Base-by-base conservation (phyloP, 2,888 invertebrate genomes). In the Ceraclea dissimilis region DNA sequence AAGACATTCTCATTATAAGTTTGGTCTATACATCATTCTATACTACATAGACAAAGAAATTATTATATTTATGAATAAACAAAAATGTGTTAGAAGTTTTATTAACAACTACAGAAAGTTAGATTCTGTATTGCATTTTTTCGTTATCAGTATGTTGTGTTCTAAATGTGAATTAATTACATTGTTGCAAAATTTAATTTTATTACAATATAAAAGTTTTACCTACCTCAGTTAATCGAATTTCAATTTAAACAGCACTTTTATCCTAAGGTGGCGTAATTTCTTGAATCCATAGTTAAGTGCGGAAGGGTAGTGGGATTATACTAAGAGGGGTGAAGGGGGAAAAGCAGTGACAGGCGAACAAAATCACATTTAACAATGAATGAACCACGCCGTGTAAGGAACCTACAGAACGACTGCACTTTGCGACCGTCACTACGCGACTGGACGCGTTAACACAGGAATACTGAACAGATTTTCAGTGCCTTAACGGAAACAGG, bases 311-410 rank as follows among this genome's bases (percentile, higher is more conserved):
- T 16, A 16, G 39, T 13, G 16, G 39, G 10, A 26, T 26, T 10
- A 4, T 26, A 26, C 26, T 39, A 13, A 2, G 16, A 39, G 13
- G 39, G 39, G 16, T 16, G 39, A 39, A 39, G 39, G 39, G 39
- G 39, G 13, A 16, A 26, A 39, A 8, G 4, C 13, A 16, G 39
- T 39, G 13, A 39, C 13, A 39, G 13, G 39, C 39, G 39, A 39
- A 39, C 39, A 39, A 39, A 39, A 39, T 39, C 39, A 39, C 39
- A 39, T 39, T 13, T 39, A 39, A 39, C 39, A 39, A 39, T 39
- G 16, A 39, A 31, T 39, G 16, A 39, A 39, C 13, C 13, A 39
- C 13, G 39, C 39, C 26, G 4, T 39, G 13, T 16, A 16, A n/a
- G 39, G 8, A 16, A 39, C n/a, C 39, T 16, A 39, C 39, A 5